Base-by-base conservation (phyloP, 2,797 vertebrate species). In the Natrix natrix region DNA sequence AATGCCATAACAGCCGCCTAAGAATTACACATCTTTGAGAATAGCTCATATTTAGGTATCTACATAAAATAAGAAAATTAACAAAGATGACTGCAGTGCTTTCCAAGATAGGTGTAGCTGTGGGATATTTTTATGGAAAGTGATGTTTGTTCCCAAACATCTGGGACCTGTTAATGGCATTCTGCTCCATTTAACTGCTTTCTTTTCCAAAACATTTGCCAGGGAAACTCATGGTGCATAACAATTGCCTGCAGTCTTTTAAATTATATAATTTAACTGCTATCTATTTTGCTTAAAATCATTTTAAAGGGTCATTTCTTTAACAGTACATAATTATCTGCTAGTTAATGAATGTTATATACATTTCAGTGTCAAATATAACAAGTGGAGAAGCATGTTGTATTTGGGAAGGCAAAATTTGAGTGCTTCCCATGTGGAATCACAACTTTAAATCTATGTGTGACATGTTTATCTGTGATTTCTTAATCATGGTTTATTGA, bases 81-180 rank as follows among this genome's bases (percentile, higher is more conserved):
- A 92, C 89, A 28, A 54, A 43, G 86, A 91, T 66, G 52, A 48
- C 59, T 74, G 63, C 56, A 90, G 43, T 78, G 59, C 91, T 89
- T 89, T 92, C 86, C 54, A 17, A 32, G 66, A 24, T 43, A 74
- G 86, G 11, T 55, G 2, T 60, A 86, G 69, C 55, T 69, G 57
- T 24, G 86, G 69, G 86, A 26, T 57, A n/a, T 91, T n/a, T 91
- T 60, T 8, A 37, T 86, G 43, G 86, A 83, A 54, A 54, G 52
- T n/a, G 14, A 37, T 91, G 32, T 91, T 93, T 91, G 12, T 93
- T 92, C 93, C 87, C 59, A 91, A 93, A 95, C 94, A 95, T 94
- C 94, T 95, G 92, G 92, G 93, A 92, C 92, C 92, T 92, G 88
- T 95, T 95, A 94, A 92, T 92, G 91, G 48, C 92, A 94, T 91